Percentiles rank a stretch among this genome's conserved stretches.
phyloP scores from a whole-genome alignment of 2,888 invertebrate genomes.

The Drosophila leonis region DNA sequence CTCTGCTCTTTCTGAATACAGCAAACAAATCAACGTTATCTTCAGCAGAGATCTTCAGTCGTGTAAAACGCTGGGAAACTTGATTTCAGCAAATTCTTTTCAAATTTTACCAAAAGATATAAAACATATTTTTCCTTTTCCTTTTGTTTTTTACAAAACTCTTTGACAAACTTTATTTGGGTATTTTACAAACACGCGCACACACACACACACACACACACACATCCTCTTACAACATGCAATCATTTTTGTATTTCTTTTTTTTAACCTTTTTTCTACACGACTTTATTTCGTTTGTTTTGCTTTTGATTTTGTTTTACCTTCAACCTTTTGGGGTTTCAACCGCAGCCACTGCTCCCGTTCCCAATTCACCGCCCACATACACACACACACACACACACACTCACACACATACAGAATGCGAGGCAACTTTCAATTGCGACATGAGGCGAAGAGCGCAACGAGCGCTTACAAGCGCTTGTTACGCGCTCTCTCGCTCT shows the following conservation, averaged over 20 bases:
- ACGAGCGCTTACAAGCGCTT: conserved; percentile 44
- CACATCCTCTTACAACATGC: conserved; percentile 47
- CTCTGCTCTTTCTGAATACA: neutral
- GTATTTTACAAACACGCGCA: conserved; percentile 19
- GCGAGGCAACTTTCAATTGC: conserved; percentile 76
- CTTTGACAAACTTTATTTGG: conserved; percentile 47
- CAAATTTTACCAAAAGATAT: conserved; percentile 31
- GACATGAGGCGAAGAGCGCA: conserved; percentile 69
- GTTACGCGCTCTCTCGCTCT: conserved; percentile 26
- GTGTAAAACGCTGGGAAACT: conserved; percentile 14
- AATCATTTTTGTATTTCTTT: conserved; percentile 37
- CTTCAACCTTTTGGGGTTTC: conserved; percentile 78
- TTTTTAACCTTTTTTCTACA: conserved; percentile 68
- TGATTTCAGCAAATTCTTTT: conserved; percentile 43
- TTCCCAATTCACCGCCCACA: conserved; percentile 36
- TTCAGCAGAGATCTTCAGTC: conserved; percentile 10
- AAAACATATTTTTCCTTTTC: conserved; percentile 17
- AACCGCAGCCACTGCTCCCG: conserved; percentile 30
- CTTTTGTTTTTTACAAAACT: conserved; percentile 30
- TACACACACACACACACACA: conserved; percentile 21
- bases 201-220: conserved; percentile 10
- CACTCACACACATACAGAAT: conserved; percentile 23
- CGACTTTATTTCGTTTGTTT: conserved; percentile 71
- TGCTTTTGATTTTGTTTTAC: conserved; percentile 67
- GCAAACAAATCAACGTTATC: conserved; percentile 17